Evolutionary conservation across 2,797 vertebrate genomes (phyloP).

Genomic region (Paramormyrops hopkinsi): DNA sequence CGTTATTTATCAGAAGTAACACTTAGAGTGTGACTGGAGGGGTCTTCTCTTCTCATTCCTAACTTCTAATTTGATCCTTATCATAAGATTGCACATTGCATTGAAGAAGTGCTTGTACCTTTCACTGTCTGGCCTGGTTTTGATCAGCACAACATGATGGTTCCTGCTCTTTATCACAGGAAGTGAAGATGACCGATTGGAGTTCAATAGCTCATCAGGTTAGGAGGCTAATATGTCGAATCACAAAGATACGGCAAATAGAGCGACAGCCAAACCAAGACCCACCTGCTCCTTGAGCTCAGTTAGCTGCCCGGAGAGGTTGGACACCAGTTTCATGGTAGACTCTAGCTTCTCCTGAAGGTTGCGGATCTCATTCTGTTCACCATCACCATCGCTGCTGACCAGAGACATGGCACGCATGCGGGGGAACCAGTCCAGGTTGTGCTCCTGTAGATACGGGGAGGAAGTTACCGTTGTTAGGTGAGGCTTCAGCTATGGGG

Average conservation of each 20-base stretch:
- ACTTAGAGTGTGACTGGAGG: not conserved
- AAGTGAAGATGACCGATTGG: not conserved
- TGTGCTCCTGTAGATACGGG: slow-evolving; percentile 71
- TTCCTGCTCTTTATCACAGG: not conserved
- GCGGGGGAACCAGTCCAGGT: slow-evolving; percentile 94
- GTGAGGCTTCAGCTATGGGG: not conserved
- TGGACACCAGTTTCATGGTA: slow-evolving; percentile 91
- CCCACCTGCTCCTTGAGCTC: slow-evolving; percentile 94
- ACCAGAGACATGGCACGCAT: slow-evolving; percentile 98
- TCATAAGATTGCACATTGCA: not conserved
- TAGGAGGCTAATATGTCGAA: not conserved
- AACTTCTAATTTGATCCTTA: not conserved
- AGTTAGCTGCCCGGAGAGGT: slow-evolving; percentile 86
- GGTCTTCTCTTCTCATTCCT: not conserved
- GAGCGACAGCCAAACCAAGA: not conserved
- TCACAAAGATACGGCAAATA: not conserved
- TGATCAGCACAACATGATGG: not conserved
- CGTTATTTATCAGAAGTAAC: slow-evolving; percentile 48
- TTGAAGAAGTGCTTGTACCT: not conserved
- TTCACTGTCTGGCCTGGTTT: not conserved
- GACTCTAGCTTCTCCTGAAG: slow-evolving; percentile 95
- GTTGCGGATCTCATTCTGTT: slow-evolving; percentile 92
- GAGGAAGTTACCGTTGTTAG: not conserved
- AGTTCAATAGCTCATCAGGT: not conserved
- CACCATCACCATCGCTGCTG: slow-evolving; percentile 90